Base-by-base conservation (phyloP, 2,797 vertebrate species). In the Sebastes aleutianus region DNA sequence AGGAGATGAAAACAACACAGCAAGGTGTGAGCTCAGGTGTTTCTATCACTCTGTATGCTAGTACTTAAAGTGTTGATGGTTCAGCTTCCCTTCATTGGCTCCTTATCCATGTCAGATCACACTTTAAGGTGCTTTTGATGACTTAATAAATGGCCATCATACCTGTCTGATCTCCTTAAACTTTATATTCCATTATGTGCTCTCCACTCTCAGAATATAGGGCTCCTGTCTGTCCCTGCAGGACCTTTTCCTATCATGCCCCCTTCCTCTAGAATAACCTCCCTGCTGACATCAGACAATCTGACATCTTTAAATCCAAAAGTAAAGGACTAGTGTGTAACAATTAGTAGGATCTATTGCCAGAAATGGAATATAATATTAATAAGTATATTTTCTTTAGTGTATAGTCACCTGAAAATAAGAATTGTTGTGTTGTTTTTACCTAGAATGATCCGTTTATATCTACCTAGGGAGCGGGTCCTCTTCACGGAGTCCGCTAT, bases 1-100 rank as follows among this genome's bases (percentile, higher is more conserved):
- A 54, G 61, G 78, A 79, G 82, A 80, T 65, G 10, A 75, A 83
- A 78, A 80, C 26, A 79, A 29, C 63, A 34, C 74, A 70, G 75
- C 34, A 64, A 84, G 80, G 64, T 70, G 56, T 73, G 79, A 84
- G 58, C 74, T 70, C 75, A 84, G 74, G 66, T 90, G 85, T 61
- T 84, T 74, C 50, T 67, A 77, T 79, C 76, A 24, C 77, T 71
- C 64, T 34, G 27, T 26, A 74, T 63, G 29, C 32, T 16, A 1
- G 18, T 62, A n/a, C n/a, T 32, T 2, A 70, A 32, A 26, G 9
- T 57, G 13, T 6, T 32, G 2, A 32, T 56, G 64, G 64, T 64
- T 39, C n/a, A 64, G 26, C 18, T n/a, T 43, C 34, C 18, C 26
- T 43, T 13, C 26, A 29, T 24, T 20, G 8, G 22, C 34, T 58